phyloP scores from a whole-genome alignment of 2,797 vertebrate species.

The Spheniscus humboldti region DNA sequence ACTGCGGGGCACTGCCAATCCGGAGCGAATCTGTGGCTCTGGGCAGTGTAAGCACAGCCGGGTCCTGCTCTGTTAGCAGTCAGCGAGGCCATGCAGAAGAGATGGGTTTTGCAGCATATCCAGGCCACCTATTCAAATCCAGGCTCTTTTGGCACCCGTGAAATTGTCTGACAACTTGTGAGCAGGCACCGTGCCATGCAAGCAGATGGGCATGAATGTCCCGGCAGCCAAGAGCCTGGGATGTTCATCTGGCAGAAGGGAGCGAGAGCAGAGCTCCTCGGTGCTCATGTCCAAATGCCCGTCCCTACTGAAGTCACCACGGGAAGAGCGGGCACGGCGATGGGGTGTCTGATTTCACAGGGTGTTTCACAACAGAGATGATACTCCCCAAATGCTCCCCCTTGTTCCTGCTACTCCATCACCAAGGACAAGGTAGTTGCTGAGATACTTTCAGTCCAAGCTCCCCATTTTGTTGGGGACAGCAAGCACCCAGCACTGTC shows the following conservation, averaged over 20 bases:
- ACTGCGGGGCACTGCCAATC: not conserved
- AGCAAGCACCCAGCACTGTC: not conserved
- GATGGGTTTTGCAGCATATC: not conserved
- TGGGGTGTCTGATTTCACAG: not conserved
- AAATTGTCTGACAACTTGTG: slow-evolving; percentile 55
- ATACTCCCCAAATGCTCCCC: not conserved
- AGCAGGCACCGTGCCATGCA: slow-evolving; percentile 15
- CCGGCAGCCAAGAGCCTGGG: slow-evolving; percentile 29
- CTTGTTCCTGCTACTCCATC: not conserved
- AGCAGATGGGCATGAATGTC: slow-evolving; percentile 59
- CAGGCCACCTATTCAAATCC: slow-evolving; percentile 41
- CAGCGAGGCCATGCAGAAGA: not conserved
- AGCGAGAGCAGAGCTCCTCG: not conserved
- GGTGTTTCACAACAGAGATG: not conserved
- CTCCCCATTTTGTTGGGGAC: not conserved
- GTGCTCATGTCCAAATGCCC: not conserved
- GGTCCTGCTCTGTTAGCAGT: not conserved
- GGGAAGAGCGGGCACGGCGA: accelerated
- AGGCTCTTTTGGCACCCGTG: slow-evolving; percentile 52
- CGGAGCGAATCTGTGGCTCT: accelerated
- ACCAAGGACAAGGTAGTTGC: accelerated
- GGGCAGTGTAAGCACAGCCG: not conserved
- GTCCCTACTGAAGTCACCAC: not conserved
- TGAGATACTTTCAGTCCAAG: not conserved
- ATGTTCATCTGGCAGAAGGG: slow-evolving; percentile 30